These are phyloP conservation scores for Ooceraea biroi DNA, from an alignment of 1,140 invertebrate species.

Conservation along the genomic window DNA sequence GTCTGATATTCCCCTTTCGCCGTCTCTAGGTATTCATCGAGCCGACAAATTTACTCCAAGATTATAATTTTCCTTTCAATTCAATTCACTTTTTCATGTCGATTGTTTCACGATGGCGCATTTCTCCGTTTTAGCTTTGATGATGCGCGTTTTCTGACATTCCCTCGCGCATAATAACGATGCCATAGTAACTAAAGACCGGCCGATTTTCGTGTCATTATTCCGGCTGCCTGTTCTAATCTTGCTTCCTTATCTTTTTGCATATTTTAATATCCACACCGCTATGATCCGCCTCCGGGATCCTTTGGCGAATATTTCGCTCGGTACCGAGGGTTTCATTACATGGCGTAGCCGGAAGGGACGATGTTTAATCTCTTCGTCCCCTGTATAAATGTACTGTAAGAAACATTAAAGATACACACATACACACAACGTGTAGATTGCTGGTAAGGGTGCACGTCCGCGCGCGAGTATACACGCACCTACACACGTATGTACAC, in stretches of 20 bases:
- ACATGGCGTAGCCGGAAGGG: constrained; percentile 68
- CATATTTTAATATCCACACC: constrained; percentile 58
- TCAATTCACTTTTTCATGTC: neutral
- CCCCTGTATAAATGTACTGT: constrained; percentile 67
- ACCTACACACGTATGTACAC: no score
- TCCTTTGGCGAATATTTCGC: constrained; percentile 41
- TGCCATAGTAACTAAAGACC: neutral
- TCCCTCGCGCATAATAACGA: neutral
- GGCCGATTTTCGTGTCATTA: constrained; percentile 33
- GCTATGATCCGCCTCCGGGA: constrained; percentile 3
- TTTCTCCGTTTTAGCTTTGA: neutral
- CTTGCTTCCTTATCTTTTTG: constrained; percentile 11
- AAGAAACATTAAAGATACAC: constrained; percentile 70
- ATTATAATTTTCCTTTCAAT: neutral
- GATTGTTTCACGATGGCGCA: neutral
- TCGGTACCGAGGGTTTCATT: constrained; percentile 71
- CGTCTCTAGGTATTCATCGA: neutral
- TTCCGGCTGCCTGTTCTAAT: constrained; percentile 22
- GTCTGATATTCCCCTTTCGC: neutral
- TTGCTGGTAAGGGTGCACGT: neutral
- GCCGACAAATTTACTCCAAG: neutral
- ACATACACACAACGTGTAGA: constrained; percentile 20
- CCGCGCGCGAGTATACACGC: neutral
- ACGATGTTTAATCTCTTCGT: constrained; percentile 77
- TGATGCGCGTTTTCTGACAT: neutral